Conservation (phyloP, 2,888 invertebrate species). For the Palloptera scutellata region DNA sequence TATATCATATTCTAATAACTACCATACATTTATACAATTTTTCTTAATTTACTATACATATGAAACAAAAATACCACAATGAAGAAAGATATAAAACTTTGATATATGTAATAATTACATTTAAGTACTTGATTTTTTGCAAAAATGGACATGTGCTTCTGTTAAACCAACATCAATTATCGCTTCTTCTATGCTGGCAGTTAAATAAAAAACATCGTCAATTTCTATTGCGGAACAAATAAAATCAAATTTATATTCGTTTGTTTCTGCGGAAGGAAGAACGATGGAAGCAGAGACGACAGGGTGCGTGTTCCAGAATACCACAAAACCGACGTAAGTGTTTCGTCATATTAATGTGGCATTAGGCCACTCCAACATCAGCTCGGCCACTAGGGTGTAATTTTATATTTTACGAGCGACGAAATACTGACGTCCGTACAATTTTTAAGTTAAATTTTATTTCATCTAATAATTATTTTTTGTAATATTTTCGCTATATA, state of each 20-base stretch:
- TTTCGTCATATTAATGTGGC: too few species aligned
- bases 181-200: too few species aligned
- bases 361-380: background rate
- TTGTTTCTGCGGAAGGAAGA: background rate
- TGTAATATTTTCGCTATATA: conserved; percentile 18
- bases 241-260: background rate
- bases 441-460: background rate
- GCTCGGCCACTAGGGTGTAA: conserved; percentile 9
- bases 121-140: conserved; percentile 17
- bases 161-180: background rate
- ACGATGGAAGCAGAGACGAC: too few species aligned
- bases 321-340: too few species aligned
- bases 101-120: conserved; percentile 34
- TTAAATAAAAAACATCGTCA: background rate
- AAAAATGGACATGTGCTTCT: background rate
- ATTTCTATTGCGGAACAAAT: background rate
- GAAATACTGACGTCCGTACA: background rate
- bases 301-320: too few species aligned
- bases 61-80: conserved; percentile 9
- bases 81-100: conserved; percentile 4
- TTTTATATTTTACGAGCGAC: background rate
- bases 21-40: conserved; percentile 34
- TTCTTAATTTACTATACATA: conserved; percentile 33
- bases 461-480: conserved; percentile 6
- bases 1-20: conserved; percentile 27